phyloP scores from a whole-genome alignment of 2,113 vertebrate species.

The Gadus chalcogrammus region DNA sequence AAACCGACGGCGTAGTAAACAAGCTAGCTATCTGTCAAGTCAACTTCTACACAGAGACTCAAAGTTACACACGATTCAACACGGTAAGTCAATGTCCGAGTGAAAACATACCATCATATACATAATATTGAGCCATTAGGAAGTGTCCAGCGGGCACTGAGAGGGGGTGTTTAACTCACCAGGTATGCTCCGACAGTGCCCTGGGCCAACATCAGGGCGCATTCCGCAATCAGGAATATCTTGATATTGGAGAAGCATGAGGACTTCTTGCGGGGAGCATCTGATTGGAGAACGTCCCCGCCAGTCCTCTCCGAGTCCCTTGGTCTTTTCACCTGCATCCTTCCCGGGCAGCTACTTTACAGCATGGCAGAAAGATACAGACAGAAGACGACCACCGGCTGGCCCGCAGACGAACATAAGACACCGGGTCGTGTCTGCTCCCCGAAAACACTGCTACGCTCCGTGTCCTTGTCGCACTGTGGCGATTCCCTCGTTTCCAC shows the following conservation, averaged over 20 bases:
- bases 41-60: no score
- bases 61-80: no score
- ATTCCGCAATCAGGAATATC: slow-evolving; percentile 94
- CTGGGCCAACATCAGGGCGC: slow-evolving; percentile 95
- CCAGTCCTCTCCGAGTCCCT: slow-evolving; percentile 69
- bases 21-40: no score
- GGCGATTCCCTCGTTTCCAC: neutral
- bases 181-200: slow-evolving; percentile 97
- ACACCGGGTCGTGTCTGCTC: slow-evolving; percentile 18
- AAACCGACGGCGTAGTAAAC: no score
- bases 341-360: slow-evolving; percentile 45
- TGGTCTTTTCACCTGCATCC: slow-evolving; percentile 83
- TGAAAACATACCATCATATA: no score
- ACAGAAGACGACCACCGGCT: slow-evolving; percentile 26
- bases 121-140: no score
- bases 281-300: slow-evolving; percentile 43
- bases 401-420: slow-evolving; percentile 23
- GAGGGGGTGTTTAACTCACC: slow-evolving; percentile 76
- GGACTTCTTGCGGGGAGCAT: slow-evolving; percentile 73
- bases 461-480: slow-evolving; percentile 33
- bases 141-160: no score
- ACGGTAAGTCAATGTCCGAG: no score
- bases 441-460: slow-evolving; percentile 47
- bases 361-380: slow-evolving; percentile 34
- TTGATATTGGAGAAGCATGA: slow-evolving; percentile 95